Evolutionary conservation across 2,888 invertebrate species (phyloP).

Genomic region (Podabrus alpinus): DNA sequence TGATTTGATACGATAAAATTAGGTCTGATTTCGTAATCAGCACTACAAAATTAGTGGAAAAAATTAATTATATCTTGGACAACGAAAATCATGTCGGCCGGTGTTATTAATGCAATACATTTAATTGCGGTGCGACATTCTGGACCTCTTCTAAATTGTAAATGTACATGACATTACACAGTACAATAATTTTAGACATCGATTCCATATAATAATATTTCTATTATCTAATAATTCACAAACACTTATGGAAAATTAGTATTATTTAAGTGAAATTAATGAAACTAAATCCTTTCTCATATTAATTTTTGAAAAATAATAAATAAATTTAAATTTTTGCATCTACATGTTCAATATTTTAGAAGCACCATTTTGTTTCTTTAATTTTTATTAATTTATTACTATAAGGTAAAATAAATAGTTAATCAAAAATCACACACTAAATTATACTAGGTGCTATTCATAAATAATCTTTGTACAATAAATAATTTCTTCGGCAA

Average conservation of each 20-base stretch:
- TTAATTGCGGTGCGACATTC: background rate
- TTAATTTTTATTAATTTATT: background rate
- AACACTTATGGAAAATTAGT: no score
- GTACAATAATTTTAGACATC: background rate
- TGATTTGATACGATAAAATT: no score
- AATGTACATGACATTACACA: background rate
- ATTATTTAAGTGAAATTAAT: no score
- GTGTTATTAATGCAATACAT: background rate
- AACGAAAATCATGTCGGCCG: no score
- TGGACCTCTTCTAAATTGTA: background rate
- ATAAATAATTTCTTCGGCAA: background rate
- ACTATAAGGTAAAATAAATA: background rate
- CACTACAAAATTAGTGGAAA: no score
- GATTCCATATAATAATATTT: background rate
- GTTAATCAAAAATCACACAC: background rate
- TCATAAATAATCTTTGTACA: background rate
- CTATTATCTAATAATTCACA: background rate
- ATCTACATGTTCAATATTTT: background rate
- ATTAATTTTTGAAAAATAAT: no score
- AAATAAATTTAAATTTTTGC: no score
- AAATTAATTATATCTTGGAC: no score
- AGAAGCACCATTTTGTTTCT: background rate
- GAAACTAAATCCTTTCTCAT: no score
- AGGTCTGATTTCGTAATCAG: no score
- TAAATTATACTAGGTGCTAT: background rate